Evolutionary conservation across 2,113 vertebrate genomes (phyloP).

Genomic region (Ammospiza nelsoni): DNA sequence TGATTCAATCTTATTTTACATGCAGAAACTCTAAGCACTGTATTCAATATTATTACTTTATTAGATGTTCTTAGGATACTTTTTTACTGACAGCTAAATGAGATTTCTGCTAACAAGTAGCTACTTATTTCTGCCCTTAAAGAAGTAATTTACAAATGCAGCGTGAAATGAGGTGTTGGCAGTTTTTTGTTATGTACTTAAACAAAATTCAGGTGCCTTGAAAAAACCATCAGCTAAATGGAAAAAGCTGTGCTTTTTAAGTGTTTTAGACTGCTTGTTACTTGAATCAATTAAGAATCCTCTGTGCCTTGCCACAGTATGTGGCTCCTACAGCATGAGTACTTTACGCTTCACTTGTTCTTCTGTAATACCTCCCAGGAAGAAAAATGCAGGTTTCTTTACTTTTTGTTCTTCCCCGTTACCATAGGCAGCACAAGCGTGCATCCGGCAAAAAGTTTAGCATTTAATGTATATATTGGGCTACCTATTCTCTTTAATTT

Average conservation of each 20-base stretch:
- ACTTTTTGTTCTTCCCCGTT: neutral
- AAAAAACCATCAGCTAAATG: neutral
- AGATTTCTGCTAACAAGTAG: slow-evolving; percentile 18
- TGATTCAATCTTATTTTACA: slow-evolving; percentile 3
- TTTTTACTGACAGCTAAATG: slow-evolving; percentile 44
- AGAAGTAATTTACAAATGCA: slow-evolving; percentile 34
- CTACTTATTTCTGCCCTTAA: slow-evolving; percentile 23
- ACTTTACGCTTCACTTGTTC: slow-evolving; percentile 28
- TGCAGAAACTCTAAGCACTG: neutral
- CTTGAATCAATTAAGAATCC: slow-evolving; percentile 42
- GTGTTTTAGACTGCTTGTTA: neutral
- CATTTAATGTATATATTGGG: neutral
- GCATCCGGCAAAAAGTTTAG: neutral
- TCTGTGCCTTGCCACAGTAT: slow-evolving; percentile 42
- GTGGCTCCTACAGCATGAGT: slow-evolving; percentile 22
- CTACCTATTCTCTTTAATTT: neutral
- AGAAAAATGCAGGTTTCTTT: slow-evolving; percentile 1
- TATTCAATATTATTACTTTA: slow-evolving; percentile 29
- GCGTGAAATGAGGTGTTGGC: slow-evolving; percentile 11
- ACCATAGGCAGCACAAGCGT: neutral
- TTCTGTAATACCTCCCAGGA: neutral
- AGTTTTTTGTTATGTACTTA: slow-evolving; percentile 3
- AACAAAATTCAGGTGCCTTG: slow-evolving; percentile 22
- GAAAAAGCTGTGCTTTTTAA: slow-evolving; percentile 9
- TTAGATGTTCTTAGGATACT: slow-evolving; percentile 19